phyloP scores from a whole-genome alignment of 2,888 invertebrate genomes.

The Deilephila porcellus region DNA sequence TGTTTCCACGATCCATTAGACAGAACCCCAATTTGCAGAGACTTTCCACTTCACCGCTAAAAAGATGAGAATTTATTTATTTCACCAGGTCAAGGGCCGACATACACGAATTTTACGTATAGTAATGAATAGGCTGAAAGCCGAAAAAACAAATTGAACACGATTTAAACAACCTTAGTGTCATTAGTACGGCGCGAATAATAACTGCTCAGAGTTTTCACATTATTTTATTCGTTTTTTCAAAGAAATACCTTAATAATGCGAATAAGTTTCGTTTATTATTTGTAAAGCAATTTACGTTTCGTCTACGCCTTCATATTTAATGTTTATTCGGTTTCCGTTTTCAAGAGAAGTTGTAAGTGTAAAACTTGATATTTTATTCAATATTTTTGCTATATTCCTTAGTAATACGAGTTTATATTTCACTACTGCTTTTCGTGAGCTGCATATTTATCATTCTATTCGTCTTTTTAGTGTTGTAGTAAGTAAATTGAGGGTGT shows the following conservation, averaged over 20 bases:
- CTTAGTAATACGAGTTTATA: neutral
- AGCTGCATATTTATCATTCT: neutral
- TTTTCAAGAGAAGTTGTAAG: neutral
- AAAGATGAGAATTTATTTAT: constrained; percentile 57
- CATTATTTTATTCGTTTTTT: constrained; percentile 21
- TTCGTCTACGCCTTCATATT: constrained; percentile 10
- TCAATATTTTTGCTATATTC: neutral
- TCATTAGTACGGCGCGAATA: constrained; percentile 15
- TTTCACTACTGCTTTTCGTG: neutral
- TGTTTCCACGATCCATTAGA: constrained; percentile 65
- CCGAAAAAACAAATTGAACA: constrained; percentile 16
- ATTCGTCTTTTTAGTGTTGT: neutral
- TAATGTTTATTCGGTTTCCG: constrained; percentile 15
- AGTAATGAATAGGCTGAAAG: constrained; percentile 19
- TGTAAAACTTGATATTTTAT: constrained; percentile 13
- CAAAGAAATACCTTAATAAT: constrained; percentile 9
- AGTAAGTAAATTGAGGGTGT: neutral
- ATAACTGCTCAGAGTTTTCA: constrained; percentile 12
- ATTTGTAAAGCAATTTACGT: constrained; percentile 16
- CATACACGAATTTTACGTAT: constrained; percentile 5
- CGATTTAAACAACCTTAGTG: neutral
- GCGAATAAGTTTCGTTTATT: constrained; percentile 1
- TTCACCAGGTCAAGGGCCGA: constrained; percentile 49
- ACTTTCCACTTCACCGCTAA: constrained; percentile 45
- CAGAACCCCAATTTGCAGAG: constrained; percentile 62